These are phyloP conservation scores for Idaea aversata DNA, from an alignment of 2,888 invertebrate species.

Conservation along the genomic window DNA sequence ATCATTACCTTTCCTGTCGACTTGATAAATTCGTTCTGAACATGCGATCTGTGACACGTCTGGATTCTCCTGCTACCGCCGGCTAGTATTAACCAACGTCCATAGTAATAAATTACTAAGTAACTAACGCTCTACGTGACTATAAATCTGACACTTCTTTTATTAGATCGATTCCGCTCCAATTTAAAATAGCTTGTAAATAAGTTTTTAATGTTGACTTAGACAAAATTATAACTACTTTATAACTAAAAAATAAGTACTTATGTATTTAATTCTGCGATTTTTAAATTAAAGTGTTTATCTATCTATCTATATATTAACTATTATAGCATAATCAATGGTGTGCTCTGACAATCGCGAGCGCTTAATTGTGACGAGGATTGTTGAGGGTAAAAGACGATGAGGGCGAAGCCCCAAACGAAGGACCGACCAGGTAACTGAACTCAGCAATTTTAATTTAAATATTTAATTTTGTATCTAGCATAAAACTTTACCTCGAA, in stretches of 20 bases:
- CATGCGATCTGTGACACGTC: conserved; percentile 78
- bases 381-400: no score
- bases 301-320: no score
- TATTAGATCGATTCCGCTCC: conserved; percentile 55
- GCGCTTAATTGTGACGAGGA: no score
- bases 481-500: background rate
- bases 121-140: conserved; percentile 49
- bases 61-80: conserved; percentile 31
- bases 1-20: conserved; percentile 61
- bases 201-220: conserved; percentile 50
- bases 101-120: conserved; percentile 58
- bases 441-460: no score
- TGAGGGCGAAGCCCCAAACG: no score
- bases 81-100: conserved; percentile 11
- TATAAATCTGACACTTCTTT: conserved; percentile 65
- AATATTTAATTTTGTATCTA: background rate
- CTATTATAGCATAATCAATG: background rate
- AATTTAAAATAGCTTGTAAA: conserved; percentile 60
- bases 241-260: background rate
- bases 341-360: no score
- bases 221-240: background rate
- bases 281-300: no score
- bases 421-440: no score
- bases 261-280: no score
- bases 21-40: conserved; percentile 74